phyloP scores from a whole-genome alignment of 2,113 vertebrate species.

The Parus major region DNA sequence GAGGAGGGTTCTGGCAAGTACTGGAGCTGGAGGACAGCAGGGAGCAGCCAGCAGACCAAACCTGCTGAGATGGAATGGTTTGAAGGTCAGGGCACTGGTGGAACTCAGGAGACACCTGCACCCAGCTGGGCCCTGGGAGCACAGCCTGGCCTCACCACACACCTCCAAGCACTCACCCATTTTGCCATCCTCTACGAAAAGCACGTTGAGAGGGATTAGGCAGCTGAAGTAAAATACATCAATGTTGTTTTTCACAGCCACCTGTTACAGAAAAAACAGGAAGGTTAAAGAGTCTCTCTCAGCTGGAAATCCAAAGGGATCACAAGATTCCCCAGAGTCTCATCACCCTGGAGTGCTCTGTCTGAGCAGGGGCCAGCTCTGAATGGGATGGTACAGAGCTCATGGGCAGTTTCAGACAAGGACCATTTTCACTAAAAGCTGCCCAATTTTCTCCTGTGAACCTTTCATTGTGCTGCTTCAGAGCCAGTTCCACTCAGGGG shows the following conservation, averaged over 20 bases:
- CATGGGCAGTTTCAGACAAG: not conserved
- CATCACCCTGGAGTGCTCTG: not conserved
- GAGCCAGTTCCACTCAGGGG: not conserved
- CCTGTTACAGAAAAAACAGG: constrained; percentile 75
- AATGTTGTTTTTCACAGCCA: constrained; percentile 99
- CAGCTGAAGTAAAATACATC: constrained; percentile 99
- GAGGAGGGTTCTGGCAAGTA: not conserved
- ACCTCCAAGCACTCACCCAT: constrained; percentile 85
- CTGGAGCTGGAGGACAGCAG: not conserved
- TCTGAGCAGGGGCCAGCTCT: not conserved
- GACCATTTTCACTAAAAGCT: not conserved
- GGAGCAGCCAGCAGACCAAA: not conserved
- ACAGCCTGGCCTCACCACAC: not conserved
- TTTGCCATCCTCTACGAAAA: constrained; percentile 99
- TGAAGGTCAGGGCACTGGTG: not conserved
- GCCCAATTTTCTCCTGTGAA: not conserved
- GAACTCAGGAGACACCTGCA: not conserved
- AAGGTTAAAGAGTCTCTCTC: constrained; percentile 5
- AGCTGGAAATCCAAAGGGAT: not conserved
- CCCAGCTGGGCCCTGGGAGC: not conserved
- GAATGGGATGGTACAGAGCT: not conserved
- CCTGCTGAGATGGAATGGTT: not conserved
- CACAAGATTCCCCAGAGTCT: not conserved
- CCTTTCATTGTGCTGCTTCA: not conserved
- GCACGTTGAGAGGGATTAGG: constrained; percentile 94